Evolutionary conservation across 2,888 invertebrate genomes (phyloP).

Genomic region (Lasioglossum oenotherae): DNA sequence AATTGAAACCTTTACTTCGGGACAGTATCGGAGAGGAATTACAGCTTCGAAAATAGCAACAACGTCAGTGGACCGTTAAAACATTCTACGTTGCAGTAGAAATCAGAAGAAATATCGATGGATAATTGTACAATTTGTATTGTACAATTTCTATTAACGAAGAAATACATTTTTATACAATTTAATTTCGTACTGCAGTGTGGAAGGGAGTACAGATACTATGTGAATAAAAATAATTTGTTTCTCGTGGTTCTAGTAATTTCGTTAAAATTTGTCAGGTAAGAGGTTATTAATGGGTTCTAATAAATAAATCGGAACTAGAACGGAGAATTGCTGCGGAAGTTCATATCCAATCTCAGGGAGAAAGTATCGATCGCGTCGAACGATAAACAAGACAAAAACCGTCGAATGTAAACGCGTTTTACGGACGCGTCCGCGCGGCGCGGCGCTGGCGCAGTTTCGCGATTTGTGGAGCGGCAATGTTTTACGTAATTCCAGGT

Average conservation of each 20-base stretch:
- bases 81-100: neutral
- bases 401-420: neutral
- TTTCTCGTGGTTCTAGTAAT: neutral
- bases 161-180: neutral
- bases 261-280: neutral
- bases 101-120: too few relatives aligned
- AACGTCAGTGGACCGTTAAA: neutral
- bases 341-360: neutral
- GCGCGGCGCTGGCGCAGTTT: slow-evolving; percentile 35
- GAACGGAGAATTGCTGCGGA: neutral
- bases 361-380: neutral
- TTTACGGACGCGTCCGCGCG: slow-evolving; percentile 21
- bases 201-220: neutral
- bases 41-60: neutral
- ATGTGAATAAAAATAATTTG: neutral
- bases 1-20: neutral
- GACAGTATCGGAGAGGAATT: neutral
- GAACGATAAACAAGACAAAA: slow-evolving; percentile 6
- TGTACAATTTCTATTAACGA: too few relatives aligned
- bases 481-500: slow-evolving; percentile 33
- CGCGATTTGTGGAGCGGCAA: slow-evolving; percentile 20
- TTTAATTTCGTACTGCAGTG: neutral
- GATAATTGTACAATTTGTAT: too few relatives aligned
- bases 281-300: neutral
- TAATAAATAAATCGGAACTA: neutral